Evolutionary conservation across 2,888 invertebrate species (phyloP), one percentile per base, ranked within the genome.

Genomic region (Litoditis marina): DNA sequence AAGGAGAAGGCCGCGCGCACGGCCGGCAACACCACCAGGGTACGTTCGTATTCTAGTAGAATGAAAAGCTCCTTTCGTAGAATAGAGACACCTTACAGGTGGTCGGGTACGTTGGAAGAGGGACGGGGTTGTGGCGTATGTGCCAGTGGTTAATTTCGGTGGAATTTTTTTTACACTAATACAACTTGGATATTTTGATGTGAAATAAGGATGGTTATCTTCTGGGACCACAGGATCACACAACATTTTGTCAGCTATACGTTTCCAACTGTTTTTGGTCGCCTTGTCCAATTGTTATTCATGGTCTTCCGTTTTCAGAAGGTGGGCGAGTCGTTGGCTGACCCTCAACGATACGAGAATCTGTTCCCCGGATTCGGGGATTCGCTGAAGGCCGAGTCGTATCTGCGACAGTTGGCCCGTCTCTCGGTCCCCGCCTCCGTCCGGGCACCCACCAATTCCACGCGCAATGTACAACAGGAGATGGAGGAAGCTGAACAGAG

Each of bases 281-380:
- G n/a, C 16, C 42, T 16, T 64, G 19, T 53, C 42, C 2, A 19
- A 36, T 46, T 58, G 16, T 8, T 42, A 16, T 36, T 34, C 5
- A 11, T 19, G 31, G 22, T 30, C 8, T 19, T 44, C 32, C 39
- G 11, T 2, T 63, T 71, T 49, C 53, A 78, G 75, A 77, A 75
- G 56, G 58, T 80, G 22, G 78, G 77, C 34, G 92, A 94, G 82
- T 91, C 93, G 53, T 87, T 98, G 65, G 96, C 98, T 0, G 94
- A 95, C 86, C 98, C 96, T 0, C 88, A 89, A 49, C 90, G 92
- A 77, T 98, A 98, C 83, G 93, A 93, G 83, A 98, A 98, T 86
- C 87, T 98, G 63, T 99, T 98, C 84, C 93, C 94, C 0, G 92
- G 89, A 0, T 87, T 90, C 69, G 85, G 86, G 66, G 90, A 92